These are phyloP conservation scores for Chaetogeoica ovagalla DNA, from an alignment of 2,888 invertebrate genomes.

Conservation along the genomic window DNA sequence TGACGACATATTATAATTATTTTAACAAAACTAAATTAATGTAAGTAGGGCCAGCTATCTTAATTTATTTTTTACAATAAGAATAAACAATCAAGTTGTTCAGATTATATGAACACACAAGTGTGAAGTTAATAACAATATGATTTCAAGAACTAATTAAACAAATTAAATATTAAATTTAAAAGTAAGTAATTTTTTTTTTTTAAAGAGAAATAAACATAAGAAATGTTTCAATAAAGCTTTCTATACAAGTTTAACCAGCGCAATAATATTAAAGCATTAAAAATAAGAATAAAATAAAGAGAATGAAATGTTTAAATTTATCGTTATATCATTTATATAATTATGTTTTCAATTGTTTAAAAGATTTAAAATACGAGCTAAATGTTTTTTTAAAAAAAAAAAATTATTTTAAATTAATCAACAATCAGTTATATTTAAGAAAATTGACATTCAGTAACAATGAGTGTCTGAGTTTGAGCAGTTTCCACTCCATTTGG, in stretches of 20 bases:
- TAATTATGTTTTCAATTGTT: constrained; percentile 31
- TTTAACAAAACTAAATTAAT: constrained; percentile 11
- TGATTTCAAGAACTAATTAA: constrained; percentile 29
- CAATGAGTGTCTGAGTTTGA: constrained; percentile 50
- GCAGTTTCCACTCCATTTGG: constrained; percentile 49
- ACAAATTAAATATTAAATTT: constrained; percentile 28
- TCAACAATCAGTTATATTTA: constrained; percentile 20
- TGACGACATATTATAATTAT: constrained; percentile 10
- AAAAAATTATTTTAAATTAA: constrained; percentile 9
- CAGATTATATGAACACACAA: constrained; percentile 24
- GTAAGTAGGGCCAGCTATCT: background rate
- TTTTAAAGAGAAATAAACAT: constrained; percentile 9
- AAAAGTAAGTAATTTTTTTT: constrained; percentile 23
- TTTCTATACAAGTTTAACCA: constrained; percentile 24
- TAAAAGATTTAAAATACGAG: constrained; percentile 43
- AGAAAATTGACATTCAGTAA: constrained; percentile 44
- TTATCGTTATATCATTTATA: constrained; percentile 16
- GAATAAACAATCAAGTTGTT: constrained; percentile 16
- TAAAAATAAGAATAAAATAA: constrained; percentile 25
- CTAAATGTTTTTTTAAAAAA: constrained; percentile 7
- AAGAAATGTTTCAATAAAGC: constrained; percentile 23
- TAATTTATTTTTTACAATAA: constrained; percentile 9
- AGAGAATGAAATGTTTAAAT: constrained; percentile 27
- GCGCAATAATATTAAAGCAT: constrained; percentile 29
- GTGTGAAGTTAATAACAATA: constrained; percentile 44